phyloP scores from a whole-genome alignment of 1,140 invertebrate genomes.

The Drosophila pectinifera region DNA sequence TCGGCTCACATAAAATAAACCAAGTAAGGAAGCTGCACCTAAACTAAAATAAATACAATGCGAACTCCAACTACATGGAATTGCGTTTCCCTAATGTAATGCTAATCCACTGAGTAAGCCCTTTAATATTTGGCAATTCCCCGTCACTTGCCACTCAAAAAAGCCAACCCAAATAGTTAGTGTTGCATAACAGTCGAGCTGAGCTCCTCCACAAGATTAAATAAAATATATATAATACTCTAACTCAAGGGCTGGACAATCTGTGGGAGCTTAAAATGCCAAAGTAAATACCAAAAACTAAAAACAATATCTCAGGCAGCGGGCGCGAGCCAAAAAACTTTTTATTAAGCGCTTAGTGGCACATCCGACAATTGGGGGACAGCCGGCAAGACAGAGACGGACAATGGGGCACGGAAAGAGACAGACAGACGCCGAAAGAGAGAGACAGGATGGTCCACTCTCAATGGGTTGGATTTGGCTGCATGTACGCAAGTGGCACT shows the following conservation, averaged over 20 bases:
- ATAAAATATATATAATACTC: slow-evolving; percentile 23
- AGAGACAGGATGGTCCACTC: slow-evolving; percentile 21
- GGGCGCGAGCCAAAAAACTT: slow-evolving; percentile 46
- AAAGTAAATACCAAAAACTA: slow-evolving; percentile 64
- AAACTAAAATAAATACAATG: slow-evolving; percentile 1
- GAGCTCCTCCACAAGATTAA: slow-evolving; percentile 26
- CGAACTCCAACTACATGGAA: neutral
- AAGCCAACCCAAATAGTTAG: slow-evolving; percentile 21
- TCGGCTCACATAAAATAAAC: neutral
- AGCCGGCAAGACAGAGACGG: neutral
- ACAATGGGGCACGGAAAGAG: slow-evolving; percentile 25
- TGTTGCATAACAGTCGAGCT: slow-evolving; percentile 26
- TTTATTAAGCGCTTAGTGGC: slow-evolving; percentile 56
- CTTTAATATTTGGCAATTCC: slow-evolving; percentile 12
- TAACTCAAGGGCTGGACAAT: slow-evolving; percentile 23
- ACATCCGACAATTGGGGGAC: slow-evolving; percentile 49
- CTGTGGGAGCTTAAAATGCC: slow-evolving; percentile 18
- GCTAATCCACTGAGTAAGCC: neutral
- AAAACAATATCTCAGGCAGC: slow-evolving; percentile 45
- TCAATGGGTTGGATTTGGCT: slow-evolving; percentile 37
- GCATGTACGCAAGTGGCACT: slow-evolving; percentile 68
- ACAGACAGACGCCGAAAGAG: neutral
- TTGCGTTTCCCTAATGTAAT: slow-evolving; percentile 1
- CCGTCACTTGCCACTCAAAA: slow-evolving; percentile 1
- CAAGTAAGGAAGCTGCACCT: neutral